Base-by-base conservation (phyloP, 2,888 invertebrate genomes). In the Athrips mouffetella region DNA sequence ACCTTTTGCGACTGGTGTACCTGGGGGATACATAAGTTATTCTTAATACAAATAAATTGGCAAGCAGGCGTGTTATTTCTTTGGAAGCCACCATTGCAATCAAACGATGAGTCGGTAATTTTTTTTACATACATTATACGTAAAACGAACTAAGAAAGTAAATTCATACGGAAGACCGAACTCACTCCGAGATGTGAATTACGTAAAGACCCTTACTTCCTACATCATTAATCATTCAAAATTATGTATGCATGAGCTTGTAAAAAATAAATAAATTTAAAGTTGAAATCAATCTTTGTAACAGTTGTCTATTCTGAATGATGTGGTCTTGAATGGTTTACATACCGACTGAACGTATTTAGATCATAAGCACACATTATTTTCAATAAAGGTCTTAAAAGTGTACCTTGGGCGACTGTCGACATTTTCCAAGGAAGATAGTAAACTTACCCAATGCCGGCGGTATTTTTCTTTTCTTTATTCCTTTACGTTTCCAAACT, bases 401-500 rank as follows among this genome's bases (percentile, higher is more conserved):
- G n/a, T n/a, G n/a, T n/a, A n/a, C n/a, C n/a, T n/a, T n/a, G n/a
- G n/a, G n/a, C n/a, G n/a, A n/a, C n/a, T n/a, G n/a, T n/a, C n/a
- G n/a, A n/a, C 8, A 25, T 8, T 25, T 25, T 25, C 8, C 30
- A 11, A n/a, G n/a, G n/a, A 30, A 5, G n/a, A 11, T 5, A 30
- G 16, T 15, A 33, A 11, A 51, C 79, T 80, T 71, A 92, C 93
- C 91, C 50, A 91, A 45, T 2, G 60, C 80, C 4, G 91, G 90
- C 2, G 92, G 91, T 46, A 90, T 78, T 80, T 93, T 93, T 54
- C 83, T 65, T 57, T 86, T 84, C 59, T 87, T 89, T 40, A 84
- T 86, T 37, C 82, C 80, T 65, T 91, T 91, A 54, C 93, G 89
- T 45, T 89, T 91, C 93, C 96, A 97, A 2, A 92, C 85, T 82